Evolutionary conservation across 2,113 vertebrate species (phyloP), one percentile per base, ranked within the genome.

Genomic region (Geothlypis trichas): DNA sequence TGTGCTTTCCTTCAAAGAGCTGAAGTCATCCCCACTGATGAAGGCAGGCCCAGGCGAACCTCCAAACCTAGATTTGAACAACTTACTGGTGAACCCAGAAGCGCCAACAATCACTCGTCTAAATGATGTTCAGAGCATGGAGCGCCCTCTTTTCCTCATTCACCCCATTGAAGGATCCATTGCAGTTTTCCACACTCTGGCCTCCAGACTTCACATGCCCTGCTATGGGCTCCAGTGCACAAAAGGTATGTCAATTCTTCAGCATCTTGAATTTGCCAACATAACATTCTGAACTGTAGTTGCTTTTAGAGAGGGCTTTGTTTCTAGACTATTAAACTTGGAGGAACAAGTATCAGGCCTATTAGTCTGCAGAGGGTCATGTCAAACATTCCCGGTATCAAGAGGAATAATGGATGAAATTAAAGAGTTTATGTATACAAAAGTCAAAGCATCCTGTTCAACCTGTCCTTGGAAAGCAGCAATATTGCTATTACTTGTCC

Each of bases 211-310:
- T 44, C 98, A 97, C 8, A 51, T 99, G 68, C 99, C 99, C 22
- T 99, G 99, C 97, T 99, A 99, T 2, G 99, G 99, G 49, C 96
- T 99, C 39, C 99, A 99, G 97, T 99, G 99, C 96, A 99, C 99
- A 13, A 98, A 97, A 98, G 99, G 99, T 99, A 98, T 10, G 19
- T 63, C 15, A 11, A 52, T 90, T 82, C 37, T 88, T 89, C 27
- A 39, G 54, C 27, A 30, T 84, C 26, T 58, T 57, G 44, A 79
- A 33, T 76, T 52, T 73, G 28, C 74, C 85, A 69, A 51, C 10
- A 13, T 42, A 71, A 59, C 21, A 31, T 46, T 79, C 62, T 69
- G 52, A 35, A 47, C 58, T 63, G 30, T 55, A 51, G 28, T 86
- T 62, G 27, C 7, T 86, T 77, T 9, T 7, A 63, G 42, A 62